Conservation (phyloP, 2,113 vertebrate genomes). For the Ammodytes marinus region DNA sequence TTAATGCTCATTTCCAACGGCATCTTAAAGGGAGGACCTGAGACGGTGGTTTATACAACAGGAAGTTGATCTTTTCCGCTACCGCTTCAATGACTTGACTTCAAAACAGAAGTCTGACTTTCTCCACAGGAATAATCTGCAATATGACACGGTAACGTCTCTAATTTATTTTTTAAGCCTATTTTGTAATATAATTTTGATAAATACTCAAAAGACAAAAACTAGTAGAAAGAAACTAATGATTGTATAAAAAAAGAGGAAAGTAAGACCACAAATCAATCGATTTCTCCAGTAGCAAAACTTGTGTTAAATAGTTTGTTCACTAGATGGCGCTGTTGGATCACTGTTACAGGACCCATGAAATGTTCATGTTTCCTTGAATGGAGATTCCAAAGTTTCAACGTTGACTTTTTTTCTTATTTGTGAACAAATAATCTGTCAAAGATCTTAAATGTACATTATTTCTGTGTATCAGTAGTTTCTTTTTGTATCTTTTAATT, state of each 20-base stretch:
- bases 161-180: neutral
- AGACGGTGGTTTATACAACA: slow-evolving; percentile 99
- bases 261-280: neutral
- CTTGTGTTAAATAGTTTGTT: neutral
- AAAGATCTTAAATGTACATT: neutral
- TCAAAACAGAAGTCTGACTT: slow-evolving; percentile 86
- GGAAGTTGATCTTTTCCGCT: slow-evolving; percentile 96
- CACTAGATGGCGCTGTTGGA: slow-evolving; percentile 76
- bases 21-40: slow-evolving; percentile 91
- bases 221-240: no score
- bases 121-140: slow-evolving; percentile 89
- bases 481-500: neutral
- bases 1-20: neutral
- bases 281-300: neutral
- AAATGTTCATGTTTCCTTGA: neutral
- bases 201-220: neutral
- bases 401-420: neutral
- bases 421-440: neutral
- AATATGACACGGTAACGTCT: slow-evolving; percentile 89
- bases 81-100: slow-evolving; percentile 87
- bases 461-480: neutral
- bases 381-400: neutral
- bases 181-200: neutral
- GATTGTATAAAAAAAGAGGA: neutral
- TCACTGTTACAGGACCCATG: neutral